Percentiles rank a stretch among this genome's conserved stretches.
Conservation (phyloP, 30 jellyfish, hydroid and myxozoan genomes). For the Pseudorhiza aurosa region DNA sequence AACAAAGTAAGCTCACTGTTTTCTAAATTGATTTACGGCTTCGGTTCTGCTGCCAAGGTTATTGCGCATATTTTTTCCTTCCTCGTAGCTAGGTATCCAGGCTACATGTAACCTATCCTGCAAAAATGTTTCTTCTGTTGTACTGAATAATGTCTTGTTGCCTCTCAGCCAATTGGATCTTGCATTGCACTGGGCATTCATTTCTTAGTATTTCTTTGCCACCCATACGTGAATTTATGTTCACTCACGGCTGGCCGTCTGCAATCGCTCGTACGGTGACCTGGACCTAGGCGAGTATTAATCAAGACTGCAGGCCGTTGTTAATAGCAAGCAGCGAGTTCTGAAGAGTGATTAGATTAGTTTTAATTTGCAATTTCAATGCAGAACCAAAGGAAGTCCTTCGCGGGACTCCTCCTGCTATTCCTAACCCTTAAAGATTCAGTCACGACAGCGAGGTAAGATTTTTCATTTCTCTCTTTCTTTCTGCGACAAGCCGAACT, state of each 20-base stretch:
- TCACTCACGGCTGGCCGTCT: constrained; percentile 79
- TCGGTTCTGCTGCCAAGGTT: neutral
- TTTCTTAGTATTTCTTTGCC: neutral
- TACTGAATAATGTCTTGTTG: neutral
- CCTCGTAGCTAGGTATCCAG: constrained; percentile 24
- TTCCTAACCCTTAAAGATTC: constrained; percentile 41
- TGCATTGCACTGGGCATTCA: constrained; percentile 12
- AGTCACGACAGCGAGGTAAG: constrained; percentile 14
- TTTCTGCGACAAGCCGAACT: too few species aligned
- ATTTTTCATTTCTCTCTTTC: neutral
- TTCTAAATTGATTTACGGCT: too few species aligned
- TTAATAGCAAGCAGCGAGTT: neutral
- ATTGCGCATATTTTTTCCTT: constrained; percentile 50
- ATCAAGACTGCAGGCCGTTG: neutral
- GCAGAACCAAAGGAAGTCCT: constrained; percentile 57
- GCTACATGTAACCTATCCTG: constrained; percentile 21
- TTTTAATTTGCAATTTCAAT: constrained; percentile 23
- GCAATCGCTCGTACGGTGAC: neutral
- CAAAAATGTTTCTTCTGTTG: constrained; percentile 40
- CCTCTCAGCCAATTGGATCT: constrained; percentile 37
- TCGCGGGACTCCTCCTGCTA: constrained; percentile 52
- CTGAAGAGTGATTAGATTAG: neutral
- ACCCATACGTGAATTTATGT: neutral
- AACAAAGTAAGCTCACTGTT: too few species aligned
- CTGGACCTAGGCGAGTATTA: neutral